These are phyloP conservation scores for Leuciscus idus DNA, from an alignment of 2,113 vertebrate species.

Conservation along the genomic window DNA sequence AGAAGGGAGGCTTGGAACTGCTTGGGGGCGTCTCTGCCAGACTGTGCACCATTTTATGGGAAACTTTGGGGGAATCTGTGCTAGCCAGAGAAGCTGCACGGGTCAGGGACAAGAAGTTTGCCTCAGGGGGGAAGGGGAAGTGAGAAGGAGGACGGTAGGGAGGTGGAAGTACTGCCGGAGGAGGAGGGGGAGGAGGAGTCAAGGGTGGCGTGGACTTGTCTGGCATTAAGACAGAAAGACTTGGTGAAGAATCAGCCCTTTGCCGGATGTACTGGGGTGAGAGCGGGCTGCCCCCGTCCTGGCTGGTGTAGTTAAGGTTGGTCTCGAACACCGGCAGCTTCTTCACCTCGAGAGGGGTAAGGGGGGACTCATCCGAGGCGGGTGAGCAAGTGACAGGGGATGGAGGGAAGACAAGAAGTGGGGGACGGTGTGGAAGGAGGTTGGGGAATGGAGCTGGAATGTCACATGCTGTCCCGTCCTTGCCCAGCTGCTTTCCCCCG, in stretches of 20 bases:
- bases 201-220: conserved; percentile 85
- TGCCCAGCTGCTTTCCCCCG: conserved; percentile 64
- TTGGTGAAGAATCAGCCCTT: conserved; percentile 85
- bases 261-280: conserved; percentile 86
- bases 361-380: conserved; percentile 93
- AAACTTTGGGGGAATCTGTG: conserved; percentile 76
- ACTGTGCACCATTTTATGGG: conserved; percentile 68
- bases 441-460: conserved; percentile 97
- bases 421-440: conserved; percentile 90
- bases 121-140: conserved; percentile 86
- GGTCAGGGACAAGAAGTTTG: conserved; percentile 71
- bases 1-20: conserved; percentile 78
- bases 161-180: conserved; percentile 75
- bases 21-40: conserved; percentile 73
- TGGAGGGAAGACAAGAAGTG: conserved; percentile 92
- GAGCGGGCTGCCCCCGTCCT: conserved; percentile 83
- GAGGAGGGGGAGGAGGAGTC: conserved; percentile 79
- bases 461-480: conserved; percentile 73
- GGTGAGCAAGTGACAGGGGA: conserved; percentile 93
- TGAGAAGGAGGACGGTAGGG: conserved; percentile 82
- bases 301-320: conserved; percentile 86
- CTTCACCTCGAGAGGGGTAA: conserved; percentile 95
- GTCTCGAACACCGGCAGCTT: conserved; percentile 93
- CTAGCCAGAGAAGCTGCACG: conserved; percentile 71
- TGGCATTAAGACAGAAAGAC: conserved; percentile 79